Evolutionary conservation across 2,888 invertebrate species (phyloP).

Genomic region (Reticulitermes lucifugus): DNA sequence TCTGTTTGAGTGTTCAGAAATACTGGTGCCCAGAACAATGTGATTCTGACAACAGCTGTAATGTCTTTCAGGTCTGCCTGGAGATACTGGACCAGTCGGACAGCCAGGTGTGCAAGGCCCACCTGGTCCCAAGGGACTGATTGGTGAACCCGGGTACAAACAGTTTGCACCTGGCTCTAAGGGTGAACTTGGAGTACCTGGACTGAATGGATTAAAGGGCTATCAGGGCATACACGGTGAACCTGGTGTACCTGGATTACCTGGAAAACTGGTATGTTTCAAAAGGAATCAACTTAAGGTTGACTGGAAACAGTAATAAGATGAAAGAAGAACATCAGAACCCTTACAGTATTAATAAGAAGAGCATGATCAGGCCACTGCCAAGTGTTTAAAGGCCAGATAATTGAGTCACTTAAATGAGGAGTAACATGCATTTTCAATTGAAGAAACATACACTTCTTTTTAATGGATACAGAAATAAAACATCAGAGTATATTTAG

Average conservation of each 20-base stretch:
- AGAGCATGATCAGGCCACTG: too few relatives aligned
- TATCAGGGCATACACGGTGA: constrained; percentile 66
- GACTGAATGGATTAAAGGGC: constrained; percentile 62
- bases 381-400: too few relatives aligned
- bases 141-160: constrained; percentile 66
- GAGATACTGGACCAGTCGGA: constrained; percentile 61
- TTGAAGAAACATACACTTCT: too few relatives aligned
- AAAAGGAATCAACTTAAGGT: neutral
- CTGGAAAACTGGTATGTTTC: constrained; percentile 62
- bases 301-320: neutral
- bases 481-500: too few relatives aligned
- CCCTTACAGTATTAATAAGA: too few relatives aligned
- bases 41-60: neutral
- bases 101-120: constrained; percentile 60
- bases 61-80: constrained; percentile 63
- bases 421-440: too few relatives aligned
- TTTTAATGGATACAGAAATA: too few relatives aligned
- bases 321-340: neutral
- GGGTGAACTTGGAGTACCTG: constrained; percentile 68
- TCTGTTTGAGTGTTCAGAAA: too few relatives aligned
- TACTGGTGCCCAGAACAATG: too few relatives aligned
- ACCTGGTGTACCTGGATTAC: constrained; percentile 66
- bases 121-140: constrained; percentile 65
- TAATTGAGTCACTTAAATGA: too few relatives aligned
- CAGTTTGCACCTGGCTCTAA: constrained; percentile 59